Conservation (phyloP, 2,113 vertebrate species). For the Lampris megalopsis region DNA sequence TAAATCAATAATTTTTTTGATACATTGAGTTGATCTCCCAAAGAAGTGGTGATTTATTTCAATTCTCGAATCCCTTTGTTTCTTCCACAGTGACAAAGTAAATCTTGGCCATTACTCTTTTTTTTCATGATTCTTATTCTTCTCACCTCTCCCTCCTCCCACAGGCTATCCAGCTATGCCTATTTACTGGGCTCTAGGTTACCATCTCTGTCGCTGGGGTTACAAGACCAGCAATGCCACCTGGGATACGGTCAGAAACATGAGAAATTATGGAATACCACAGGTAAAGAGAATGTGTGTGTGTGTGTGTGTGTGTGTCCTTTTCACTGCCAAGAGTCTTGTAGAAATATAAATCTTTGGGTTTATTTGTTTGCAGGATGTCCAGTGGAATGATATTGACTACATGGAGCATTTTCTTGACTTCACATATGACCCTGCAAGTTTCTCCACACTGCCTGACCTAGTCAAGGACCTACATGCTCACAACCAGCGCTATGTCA, state of each 20-base stretch:
- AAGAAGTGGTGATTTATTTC: too few species aligned
- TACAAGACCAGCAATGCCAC: constrained; percentile 84
- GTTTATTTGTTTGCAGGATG: constrained; percentile 78
- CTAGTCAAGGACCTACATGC: constrained; percentile 83
- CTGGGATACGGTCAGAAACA: constrained; percentile 84
- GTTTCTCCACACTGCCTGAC: constrained; percentile 83
- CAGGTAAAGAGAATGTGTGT: constrained; percentile 66
- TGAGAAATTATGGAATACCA: constrained; percentile 84
- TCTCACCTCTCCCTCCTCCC: background rate
- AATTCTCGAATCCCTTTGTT: background rate
- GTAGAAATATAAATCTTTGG: too few species aligned
- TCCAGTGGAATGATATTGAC: constrained; percentile 87
- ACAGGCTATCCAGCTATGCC: constrained; percentile 88
- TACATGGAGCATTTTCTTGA: constrained; percentile 89
- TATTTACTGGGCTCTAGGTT: constrained; percentile 87
- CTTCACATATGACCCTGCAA: constrained; percentile 84
- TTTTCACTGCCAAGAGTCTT: too few species aligned
- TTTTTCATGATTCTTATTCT: background rate
- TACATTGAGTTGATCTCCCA: too few species aligned
- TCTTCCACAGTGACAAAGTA: background rate
- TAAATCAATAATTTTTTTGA: too few species aligned
- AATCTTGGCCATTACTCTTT: background rate
- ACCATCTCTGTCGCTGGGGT: constrained; percentile 93
- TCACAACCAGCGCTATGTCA: constrained; percentile 82
- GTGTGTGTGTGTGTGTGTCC: background rate